Evolutionary conservation across 2,113 vertebrate genomes (phyloP), one percentile per base, ranked within the genome.

Genomic region (Osmerus mordax): DNA sequence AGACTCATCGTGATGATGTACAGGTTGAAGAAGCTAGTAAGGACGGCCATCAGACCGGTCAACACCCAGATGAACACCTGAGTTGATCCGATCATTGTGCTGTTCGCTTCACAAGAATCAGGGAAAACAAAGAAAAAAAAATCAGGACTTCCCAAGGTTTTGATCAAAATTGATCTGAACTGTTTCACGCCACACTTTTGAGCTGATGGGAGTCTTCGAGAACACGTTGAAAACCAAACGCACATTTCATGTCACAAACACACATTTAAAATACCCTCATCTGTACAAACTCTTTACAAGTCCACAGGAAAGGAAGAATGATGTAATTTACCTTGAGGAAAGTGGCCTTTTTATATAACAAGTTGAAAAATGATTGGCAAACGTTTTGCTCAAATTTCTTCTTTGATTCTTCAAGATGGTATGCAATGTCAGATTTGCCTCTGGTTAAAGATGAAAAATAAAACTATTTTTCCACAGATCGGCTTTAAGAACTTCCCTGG

Each of bases 21-120:
- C 41, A 72, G 58, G 14, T 93, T 92, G 32, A 88, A 92, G 85
- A 92, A 89, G 41, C 91, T 67, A 0, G 90, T 91, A 0, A 83
- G 67, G 72, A 86, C 52, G 0, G 87, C 86, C n/a, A 87, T 6
- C 23, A 86, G 51, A 53, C 89, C 86, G 0, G 82, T 88, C 72
- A 88, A 3, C 0, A 86, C 19, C 91, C 91, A 92, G 70, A 92
- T 68, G 52, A 11, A 0, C 36, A 84, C 2, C 74, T 87, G 83
- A 12, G 28, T 67, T 1, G 18, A 1, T 13, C 11, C 69, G 7
- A 81, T 3, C 89, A 90, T 91, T 15, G 54, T 72, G 73, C 60
- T 72, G 19, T 75, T 69, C 19, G 23, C 4, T n/a, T 52, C 11
- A 19, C 41, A 11, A 65, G 76, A 25, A 28, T 25, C 60, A 62